Evolutionary conservation across 2,113 vertebrate species (phyloP).

Genomic region (Peromyscus leucopus): DNA sequence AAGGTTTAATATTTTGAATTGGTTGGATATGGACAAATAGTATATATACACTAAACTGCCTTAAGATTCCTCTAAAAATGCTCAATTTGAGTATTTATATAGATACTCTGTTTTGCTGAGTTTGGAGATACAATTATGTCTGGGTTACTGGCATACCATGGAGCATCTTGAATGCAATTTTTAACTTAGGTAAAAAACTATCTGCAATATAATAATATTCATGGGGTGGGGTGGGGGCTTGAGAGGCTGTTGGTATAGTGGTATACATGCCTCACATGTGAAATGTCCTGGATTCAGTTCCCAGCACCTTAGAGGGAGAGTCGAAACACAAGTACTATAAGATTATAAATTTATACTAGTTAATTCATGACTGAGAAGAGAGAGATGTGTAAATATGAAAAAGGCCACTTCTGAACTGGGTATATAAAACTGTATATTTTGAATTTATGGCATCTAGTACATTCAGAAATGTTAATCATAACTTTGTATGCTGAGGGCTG

Average conservation of each 20-base stretch:
- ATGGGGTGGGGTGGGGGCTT: neutral
- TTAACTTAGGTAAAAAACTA: constrained; percentile 30
- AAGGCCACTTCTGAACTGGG: neutral
- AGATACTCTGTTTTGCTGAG: constrained; percentile 37
- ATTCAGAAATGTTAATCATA: constrained; percentile 35
- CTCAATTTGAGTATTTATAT: neutral
- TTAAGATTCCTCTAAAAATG: constrained; percentile 21
- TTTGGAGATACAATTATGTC: constrained; percentile 13
- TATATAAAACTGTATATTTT: constrained; percentile 48
- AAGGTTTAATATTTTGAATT: constrained; percentile 9
- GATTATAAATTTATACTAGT: constrained; percentile 10
- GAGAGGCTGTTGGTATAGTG: neutral
- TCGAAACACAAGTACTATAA: constrained; percentile 24
- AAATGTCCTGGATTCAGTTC: neutral
- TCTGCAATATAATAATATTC: constrained; percentile 20
- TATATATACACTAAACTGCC: neutral
- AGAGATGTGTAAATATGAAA: constrained; percentile 27
- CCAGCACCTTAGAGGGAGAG: neutral
- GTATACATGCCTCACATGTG: neutral
- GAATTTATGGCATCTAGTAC: neutral
- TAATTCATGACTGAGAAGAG: constrained; percentile 43
- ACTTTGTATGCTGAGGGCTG: neutral
- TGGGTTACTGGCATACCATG: constrained; percentile 28
- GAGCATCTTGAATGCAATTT: constrained; percentile 26
- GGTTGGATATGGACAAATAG: neutral